Evolutionary conservation across 2,797 vertebrate genomes (phyloP), one percentile per base, ranked within the genome.

Genomic region (Gouania willdenowi): DNA sequence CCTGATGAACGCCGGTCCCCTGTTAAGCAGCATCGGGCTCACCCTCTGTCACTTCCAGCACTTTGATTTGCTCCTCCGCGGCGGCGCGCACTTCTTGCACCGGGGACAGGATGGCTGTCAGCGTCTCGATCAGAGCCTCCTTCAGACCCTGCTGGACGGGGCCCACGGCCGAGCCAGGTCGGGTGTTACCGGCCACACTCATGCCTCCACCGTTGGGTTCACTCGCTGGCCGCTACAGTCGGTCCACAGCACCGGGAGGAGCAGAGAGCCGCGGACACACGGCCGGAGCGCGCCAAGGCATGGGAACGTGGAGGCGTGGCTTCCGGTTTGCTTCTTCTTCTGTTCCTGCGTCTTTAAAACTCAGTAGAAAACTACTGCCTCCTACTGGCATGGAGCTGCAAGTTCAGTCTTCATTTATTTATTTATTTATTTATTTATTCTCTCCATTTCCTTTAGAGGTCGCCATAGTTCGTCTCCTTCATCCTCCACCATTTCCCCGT

Each of bases 21-120:
- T 6, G 6, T 6, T 6, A 21, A 5, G 14, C 32, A 52, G n/a
- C n/a, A n/a, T n/a, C n/a, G n/a, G n/a, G 52, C 81, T 86, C 88
- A 98, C 96, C 96, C 86, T 98, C 96, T n/a, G 95, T 98, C 87
- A 98, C 96, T 88, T 98, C 96, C 85, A 98, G 75, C 83, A 98
- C 96, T 91, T 98, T 98, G 64, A 98, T 85, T 82, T 97, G 95
- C 72, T 97, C 95, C 88, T 98, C 96, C 0, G 94, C 96, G 4
- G 94, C 92, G 26, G 95, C 92, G 26, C 96, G 92, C 69, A 96
- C 94, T 61, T 94, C 94, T 79, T 98, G 95, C 50, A 94, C 92
- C 8, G 96, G 93, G 19, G 94, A 98, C 54, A 98, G 88, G 61
- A 98, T 98, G 15, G 93, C 94, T 1, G 91, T 93, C 68, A 98